Evolutionary conservation across 2,888 invertebrate species (phyloP).

Genomic region (Ditylenchus weischeri): DNA sequence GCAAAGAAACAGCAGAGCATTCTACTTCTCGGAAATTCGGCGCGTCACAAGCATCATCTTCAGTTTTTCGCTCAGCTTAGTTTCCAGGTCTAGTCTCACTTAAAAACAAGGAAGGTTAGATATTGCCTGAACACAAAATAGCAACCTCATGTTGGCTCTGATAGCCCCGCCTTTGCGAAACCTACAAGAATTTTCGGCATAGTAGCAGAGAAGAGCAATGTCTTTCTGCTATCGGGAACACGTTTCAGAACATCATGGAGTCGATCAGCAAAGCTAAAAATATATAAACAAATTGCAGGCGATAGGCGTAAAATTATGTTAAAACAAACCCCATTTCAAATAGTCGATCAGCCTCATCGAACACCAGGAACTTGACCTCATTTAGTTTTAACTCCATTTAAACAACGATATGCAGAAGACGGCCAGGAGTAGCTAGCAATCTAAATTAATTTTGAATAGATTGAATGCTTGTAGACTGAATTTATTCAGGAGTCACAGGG

Average conservation of each 20-base stretch:
- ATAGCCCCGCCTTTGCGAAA: constrained; percentile 85
- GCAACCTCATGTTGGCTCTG: constrained; percentile 72
- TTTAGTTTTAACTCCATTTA: constrained; percentile 92
- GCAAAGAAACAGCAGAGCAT: constrained; percentile 78
- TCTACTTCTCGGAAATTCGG: constrained; percentile 77
- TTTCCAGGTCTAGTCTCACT: constrained; percentile 82
- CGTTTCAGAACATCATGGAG: constrained; percentile 70
- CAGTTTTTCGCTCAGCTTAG: constrained; percentile 81
- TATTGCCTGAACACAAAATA: constrained; percentile 5
- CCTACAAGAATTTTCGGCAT: constrained; percentile 93
- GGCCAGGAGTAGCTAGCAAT: constrained; percentile 91
- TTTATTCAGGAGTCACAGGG: background rate
- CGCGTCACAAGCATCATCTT: constrained; percentile 71
- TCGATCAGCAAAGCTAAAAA: constrained; percentile 80
- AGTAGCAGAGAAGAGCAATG: constrained; percentile 93
- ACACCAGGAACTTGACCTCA: constrained; percentile 84
- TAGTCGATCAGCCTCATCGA: constrained; percentile 89
- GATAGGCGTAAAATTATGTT: background rate
- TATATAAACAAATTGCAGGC: background rate
- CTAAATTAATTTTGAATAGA: constrained; percentile 33
- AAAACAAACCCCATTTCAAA: constrained; percentile 78
- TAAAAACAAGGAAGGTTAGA: constrained; percentile 59
- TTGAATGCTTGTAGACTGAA: background rate
- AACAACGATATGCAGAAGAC: constrained; percentile 84
- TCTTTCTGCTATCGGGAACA: constrained; percentile 82